A percentile compares a stretch with the other conserved stretches of the same genome.
These are phyloP conservation scores for Steinernema khuongi DNA, from an alignment of 1,140 invertebrate genomes.

Conservation along the genomic window DNA sequence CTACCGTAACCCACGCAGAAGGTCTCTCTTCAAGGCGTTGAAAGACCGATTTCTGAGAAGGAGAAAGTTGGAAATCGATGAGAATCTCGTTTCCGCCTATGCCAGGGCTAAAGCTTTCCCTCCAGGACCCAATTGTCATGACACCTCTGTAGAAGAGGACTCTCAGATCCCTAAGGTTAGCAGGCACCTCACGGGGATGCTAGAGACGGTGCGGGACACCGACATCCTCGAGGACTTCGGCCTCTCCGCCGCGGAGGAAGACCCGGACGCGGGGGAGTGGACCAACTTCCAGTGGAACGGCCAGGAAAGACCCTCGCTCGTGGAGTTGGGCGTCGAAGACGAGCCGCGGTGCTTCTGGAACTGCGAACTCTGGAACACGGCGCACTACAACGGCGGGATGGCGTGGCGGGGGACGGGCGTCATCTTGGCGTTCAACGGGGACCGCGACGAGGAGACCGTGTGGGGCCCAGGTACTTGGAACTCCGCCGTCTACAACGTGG, in stretches of 20 bases:
- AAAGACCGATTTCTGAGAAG: not conserved
- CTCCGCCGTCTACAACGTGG: not conserved
- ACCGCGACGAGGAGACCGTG: not conserved
- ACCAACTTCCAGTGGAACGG: constrained; percentile 10
- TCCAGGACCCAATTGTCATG: not conserved
- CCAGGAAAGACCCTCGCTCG: not conserved
- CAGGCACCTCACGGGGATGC: not conserved
- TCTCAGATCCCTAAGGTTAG: not conserved
- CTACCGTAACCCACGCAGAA: not conserved
- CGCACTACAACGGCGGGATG: not conserved
- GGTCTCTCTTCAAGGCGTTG: not conserved
- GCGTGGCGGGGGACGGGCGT: not conserved
- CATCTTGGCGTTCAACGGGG: not conserved
- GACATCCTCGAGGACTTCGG: not conserved
- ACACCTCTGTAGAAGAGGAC: not conserved
- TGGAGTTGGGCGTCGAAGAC: not conserved
- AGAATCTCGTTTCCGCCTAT: not conserved
- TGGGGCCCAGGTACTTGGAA: not conserved
- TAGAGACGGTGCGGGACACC: not conserved
- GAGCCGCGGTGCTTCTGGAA: constrained; percentile 1
- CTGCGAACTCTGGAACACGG: not conserved
- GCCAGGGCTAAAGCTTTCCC: not conserved
- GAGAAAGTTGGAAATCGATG: not conserved
- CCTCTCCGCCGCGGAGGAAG: not conserved
- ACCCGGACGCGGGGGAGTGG: not conserved